These are phyloP conservation scores for Rhopalosiphum maidis DNA, from an alignment of 1,140 invertebrate species.

Conservation along the genomic window DNA sequence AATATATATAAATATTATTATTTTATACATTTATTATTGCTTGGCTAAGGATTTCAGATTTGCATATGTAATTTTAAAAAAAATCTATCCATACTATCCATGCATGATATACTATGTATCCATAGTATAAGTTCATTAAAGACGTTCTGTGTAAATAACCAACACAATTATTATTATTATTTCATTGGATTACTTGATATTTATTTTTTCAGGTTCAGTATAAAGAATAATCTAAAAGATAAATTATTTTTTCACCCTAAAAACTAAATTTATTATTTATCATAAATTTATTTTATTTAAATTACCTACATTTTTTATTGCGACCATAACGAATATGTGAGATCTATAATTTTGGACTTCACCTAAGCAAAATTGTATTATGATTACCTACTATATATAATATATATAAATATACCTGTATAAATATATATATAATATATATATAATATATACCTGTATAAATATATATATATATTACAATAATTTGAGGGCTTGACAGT, in stretches of 20 bases:
- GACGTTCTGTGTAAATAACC: neutral
- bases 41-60: neutral
- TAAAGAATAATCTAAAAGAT: neutral
- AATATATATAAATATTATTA: too few relatives aligned
- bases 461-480: conserved; percentile 39
- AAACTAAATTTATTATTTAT: conserved; percentile 14
- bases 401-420: neutral
- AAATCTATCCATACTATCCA: neutral
- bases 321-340: neutral
- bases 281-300: neutral
- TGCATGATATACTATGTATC: neutral
- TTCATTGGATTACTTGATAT: neutral
- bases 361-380: neutral
- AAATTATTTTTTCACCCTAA: neutral
- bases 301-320: neutral
- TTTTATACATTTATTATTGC: neutral
- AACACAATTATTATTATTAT: neutral
- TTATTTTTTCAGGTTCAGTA: neutral
- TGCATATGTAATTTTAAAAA: neutral
- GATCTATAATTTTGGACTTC: conserved; percentile 12
- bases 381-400: conserved; percentile 10
- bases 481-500: conserved; percentile 51
- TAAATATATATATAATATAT: neutral
- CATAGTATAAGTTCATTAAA: neutral
- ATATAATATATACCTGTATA: neutral